Base-by-base conservation (phyloP, 1,140 invertebrate species). In the Lysiphlebus fabarum region DNA sequence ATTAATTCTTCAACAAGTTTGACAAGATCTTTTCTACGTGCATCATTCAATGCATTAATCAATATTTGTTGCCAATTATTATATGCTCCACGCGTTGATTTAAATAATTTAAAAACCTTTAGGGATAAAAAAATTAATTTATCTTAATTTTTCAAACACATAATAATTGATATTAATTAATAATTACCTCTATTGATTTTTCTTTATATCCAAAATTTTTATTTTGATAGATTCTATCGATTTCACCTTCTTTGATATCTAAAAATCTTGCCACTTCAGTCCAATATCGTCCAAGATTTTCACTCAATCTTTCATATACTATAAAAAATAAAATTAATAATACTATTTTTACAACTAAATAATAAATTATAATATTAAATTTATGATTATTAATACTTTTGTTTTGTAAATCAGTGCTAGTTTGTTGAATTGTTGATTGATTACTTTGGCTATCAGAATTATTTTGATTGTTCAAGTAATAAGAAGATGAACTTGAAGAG, bases 281-380 rank as follows among this genome's bases (percentile, higher is more conserved):
- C 84, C 84, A 85, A 57, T 70, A 71, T 53, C 66, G 74, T 14
- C 83, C 84, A 56, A 85, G 70, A 67, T 78, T 74, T 64, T 79
- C 73, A 47, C 68, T 67, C 9, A 77, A 6, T 55, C 57, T 49
- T 0, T 64, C 44, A 14, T 73, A 56, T 7, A 75, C 77, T 79
- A 44, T 50, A 67, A 68, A 51, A 56, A 63, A 57, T 50, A 56
- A 55, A 48, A 58, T n/a, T n/a, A n/a, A n/a, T n/a, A n/a, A n/a
- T n/a, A n/a, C n/a, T n/a, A n/a, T n/a, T n/a, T n/a, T n/a, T n/a
- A n/a, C n/a, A n/a, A n/a, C n/a, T n/a, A n/a, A n/a, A n/a, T n/a
- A n/a, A n/a, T n/a, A n/a, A n/a, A n/a, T n/a, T n/a, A 42, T 59
- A 58, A 48, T n/a, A 14, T 42, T 54, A 59, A 59, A 45, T 50